A percentile compares a stretch with the other conserved stretches of the same genome.
Conservation (phyloP, 64 coral and sea anemone genomes). For the Catalaphyllia jardinei region DNA sequence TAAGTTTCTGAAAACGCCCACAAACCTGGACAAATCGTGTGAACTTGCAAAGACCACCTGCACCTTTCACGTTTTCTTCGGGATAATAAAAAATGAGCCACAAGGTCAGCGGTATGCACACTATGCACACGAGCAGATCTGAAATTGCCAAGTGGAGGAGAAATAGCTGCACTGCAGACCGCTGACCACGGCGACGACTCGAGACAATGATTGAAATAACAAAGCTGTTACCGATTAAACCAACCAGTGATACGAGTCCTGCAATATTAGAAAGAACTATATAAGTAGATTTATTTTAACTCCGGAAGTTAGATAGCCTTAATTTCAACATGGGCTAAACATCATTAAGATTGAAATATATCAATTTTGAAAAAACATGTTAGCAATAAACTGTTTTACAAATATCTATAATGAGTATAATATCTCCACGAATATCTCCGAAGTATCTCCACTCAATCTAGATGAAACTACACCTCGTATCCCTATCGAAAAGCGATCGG, state of each 20-base stretch:
- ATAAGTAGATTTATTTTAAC: neutral
- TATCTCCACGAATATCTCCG: no score
- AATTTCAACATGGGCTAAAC: no score
- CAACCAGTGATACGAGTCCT: slow-evolving; percentile 65
- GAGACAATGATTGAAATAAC: slow-evolving; percentile 66
- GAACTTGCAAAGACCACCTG: slow-evolving; percentile 62
- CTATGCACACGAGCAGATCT: slow-evolving; percentile 76
- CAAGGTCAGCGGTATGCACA: slow-evolving; percentile 88
- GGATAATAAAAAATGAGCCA: slow-evolving; percentile 60
- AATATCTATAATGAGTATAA: no score
- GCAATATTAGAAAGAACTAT: neutral
- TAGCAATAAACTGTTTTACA: no score
- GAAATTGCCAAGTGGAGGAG: slow-evolving; percentile 78
- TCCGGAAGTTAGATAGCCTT: no score
- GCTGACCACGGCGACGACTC: slow-evolving; percentile 46
- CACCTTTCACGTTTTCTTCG: slow-evolving; percentile 32
- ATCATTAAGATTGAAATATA: no score
- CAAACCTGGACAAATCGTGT: slow-evolving; percentile 79
- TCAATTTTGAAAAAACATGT: no score
- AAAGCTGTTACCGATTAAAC: slow-evolving; percentile 62
- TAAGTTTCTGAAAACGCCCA: no score
- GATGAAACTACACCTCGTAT: no score
- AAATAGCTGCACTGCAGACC: slow-evolving; percentile 62
- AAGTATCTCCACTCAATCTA: no score
- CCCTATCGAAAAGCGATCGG: no score